Percentiles rank a stretch among this genome's conserved stretches.
These are phyloP conservation scores for Habropoda laboriosa DNA, from an alignment of 1,140 invertebrate species.

Conservation along the genomic window DNA sequence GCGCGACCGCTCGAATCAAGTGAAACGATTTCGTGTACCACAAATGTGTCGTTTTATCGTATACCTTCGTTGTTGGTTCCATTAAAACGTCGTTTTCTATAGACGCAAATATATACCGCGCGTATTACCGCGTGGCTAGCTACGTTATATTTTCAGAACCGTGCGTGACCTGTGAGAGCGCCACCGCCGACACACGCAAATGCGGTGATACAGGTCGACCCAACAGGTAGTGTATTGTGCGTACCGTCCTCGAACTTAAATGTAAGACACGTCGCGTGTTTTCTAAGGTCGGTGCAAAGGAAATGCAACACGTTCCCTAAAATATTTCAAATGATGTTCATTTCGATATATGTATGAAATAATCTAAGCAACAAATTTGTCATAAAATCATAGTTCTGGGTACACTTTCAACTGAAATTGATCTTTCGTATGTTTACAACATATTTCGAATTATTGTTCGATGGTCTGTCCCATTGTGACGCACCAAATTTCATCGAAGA, in stretches of 20 bases:
- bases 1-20: slow-evolving; percentile 16
- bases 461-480: not conserved
- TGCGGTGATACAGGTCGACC: slow-evolving; percentile 38
- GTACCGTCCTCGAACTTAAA: slow-evolving; percentile 62
- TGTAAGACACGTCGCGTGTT: slow-evolving; percentile 24
- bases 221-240: slow-evolving; percentile 67
- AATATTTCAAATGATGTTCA: not conserved
- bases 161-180: slow-evolving; percentile 55
- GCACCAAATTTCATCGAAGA: not conserved
- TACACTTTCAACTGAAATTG: slow-evolving; percentile 1
- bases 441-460: not conserved
- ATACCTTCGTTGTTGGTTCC: not conserved
- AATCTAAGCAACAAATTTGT: not conserved
- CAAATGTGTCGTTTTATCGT: slow-evolving; percentile 7
- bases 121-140: slow-evolving; percentile 51
- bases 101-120: not conserved
- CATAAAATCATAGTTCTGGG: not conserved
- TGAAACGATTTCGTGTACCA: slow-evolving; percentile 5
- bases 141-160: slow-evolving; percentile 53
- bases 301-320: not conserved
- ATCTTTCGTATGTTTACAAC: slow-evolving; percentile 26
- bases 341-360: not conserved
- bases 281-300: slow-evolving; percentile 17
- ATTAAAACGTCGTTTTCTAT: not conserved
- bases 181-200: slow-evolving; percentile 53